Conservation (phyloP, 2,888 invertebrate species). For the Cacoxenus indagator region DNA sequence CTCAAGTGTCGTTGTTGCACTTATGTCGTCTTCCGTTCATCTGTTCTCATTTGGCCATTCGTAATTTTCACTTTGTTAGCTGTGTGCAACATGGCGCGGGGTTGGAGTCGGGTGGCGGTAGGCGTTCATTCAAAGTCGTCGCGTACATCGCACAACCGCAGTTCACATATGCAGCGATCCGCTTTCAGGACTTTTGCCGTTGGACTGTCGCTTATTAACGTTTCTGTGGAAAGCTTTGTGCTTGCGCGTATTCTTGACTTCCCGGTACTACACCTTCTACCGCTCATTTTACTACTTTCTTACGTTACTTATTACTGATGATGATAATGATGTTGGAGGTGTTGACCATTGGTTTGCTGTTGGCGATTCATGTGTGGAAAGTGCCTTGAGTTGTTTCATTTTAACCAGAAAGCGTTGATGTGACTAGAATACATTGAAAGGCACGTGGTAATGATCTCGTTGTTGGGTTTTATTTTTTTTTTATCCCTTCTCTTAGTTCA, state of each 20-base stretch:
- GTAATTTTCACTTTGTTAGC: slow-evolving; percentile 47
- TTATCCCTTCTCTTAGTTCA: no score
- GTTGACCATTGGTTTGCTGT: not conserved
- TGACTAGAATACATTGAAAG: not conserved
- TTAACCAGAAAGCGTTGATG: not conserved
- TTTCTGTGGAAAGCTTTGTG: slow-evolving; percentile 55
- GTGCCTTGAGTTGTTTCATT: not conserved
- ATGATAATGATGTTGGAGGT: not conserved
- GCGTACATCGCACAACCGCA: not conserved
- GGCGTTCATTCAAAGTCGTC: not conserved
- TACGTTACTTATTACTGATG: no score
- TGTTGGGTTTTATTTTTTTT: no score
- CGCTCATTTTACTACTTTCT: no score
- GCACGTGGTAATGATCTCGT: not conserved
- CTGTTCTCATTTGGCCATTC: slow-evolving; percentile 34
- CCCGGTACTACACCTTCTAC: not conserved
- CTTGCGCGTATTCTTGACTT: not conserved
- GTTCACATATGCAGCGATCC: not conserved
- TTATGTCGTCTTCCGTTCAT: slow-evolving; percentile 2
- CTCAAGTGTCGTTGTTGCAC: slow-evolving; percentile 22
- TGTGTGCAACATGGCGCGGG: not conserved
- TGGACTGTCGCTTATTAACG: slow-evolving; percentile 51
- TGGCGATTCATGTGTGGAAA: not conserved
- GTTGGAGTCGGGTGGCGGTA: not conserved
- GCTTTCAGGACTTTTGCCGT: slow-evolving; percentile 1